phyloP scores from a whole-genome alignment of 2,797 vertebrate species.

The Sylvia borin region DNA sequence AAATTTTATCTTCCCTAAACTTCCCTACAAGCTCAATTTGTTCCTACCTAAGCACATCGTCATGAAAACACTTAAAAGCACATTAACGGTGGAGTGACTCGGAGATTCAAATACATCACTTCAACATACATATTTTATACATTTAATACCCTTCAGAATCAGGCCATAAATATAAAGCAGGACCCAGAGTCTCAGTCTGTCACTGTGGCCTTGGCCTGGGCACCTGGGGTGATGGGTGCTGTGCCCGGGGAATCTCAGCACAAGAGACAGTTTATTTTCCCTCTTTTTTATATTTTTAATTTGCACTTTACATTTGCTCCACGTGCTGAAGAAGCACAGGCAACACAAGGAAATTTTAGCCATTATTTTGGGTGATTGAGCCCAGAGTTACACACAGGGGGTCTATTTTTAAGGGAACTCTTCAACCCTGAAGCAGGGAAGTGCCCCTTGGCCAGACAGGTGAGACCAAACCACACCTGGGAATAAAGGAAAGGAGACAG shows the following conservation, averaged over 20 bases:
- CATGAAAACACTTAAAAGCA: slow-evolving; percentile 18
- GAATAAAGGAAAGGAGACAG: background rate
- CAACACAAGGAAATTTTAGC: accelerated
- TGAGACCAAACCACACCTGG: background rate
- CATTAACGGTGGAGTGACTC: background rate
- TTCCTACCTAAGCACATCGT: background rate
- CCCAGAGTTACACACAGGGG: background rate
- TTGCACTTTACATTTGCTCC: background rate
- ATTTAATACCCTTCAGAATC: background rate
- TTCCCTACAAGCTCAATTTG: background rate
- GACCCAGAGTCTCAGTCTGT: background rate
- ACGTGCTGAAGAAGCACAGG: background rate
- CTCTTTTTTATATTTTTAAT: background rate
- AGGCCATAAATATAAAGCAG: background rate
- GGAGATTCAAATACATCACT: background rate
- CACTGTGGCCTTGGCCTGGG: background rate
- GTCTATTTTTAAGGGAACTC: background rate
- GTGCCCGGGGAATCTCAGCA: background rate
- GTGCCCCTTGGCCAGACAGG: accelerated
- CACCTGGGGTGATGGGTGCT: background rate
- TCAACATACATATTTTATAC: slow-evolving; percentile 24
- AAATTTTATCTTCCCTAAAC: background rate
- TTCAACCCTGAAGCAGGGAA: background rate
- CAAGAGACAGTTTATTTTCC: background rate
- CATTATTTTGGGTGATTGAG: background rate